Base-by-base conservation (phyloP, 1,140 invertebrate species). In the Latrodectus geometricus region DNA sequence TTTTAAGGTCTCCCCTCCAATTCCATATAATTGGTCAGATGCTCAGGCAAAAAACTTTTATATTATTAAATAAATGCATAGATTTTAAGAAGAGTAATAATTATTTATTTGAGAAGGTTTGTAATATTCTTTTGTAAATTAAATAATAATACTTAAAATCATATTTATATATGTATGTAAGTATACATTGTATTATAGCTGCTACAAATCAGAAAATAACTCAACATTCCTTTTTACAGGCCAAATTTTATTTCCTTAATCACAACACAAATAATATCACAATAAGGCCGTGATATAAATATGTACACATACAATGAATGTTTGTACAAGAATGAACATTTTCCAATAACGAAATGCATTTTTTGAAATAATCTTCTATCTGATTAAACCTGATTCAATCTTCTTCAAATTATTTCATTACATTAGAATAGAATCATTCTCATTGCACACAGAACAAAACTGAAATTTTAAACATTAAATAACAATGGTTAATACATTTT, bases 251-350 rank as follows among this genome's bases (percentile, higher is more conserved):
- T 86, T 86, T 86, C 75, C 74, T 70, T 72, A 75, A 77, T 86
- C 83, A 86, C 83, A 86, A 86, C 83, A 86, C 75, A 78, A n/a
- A 76, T 35, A 68, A 77, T 86, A 86, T 86, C 83, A 86, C 83
- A 86, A 23, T 86, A 21, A 86, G 20, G 20, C 17, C 83, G 83
- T 78, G 83, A 86, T 86, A 86, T 85, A 85, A 74, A 35, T 78
- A 86, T 86, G 17, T 86, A 86, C 75, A 86, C 65, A 49, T 76
- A 70, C 76, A 61, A 86, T 86, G 83, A 77, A 86, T 66, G 70
- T 86, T 70, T 86, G 56, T 86, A 86, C 83, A 86, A 77, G 76
- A 75, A 83, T 83, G 81, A 83, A 83, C 74, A 21, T 66, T 83
- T 49, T 66, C 49, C 70, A 75, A 21, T 75, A 72, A 35, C 8